Percentiles rank a stretch among this genome's conserved stretches.
phyloP scores from a whole-genome alignment of 2,888 invertebrate genomes.

The Ormia ochracea region DNA sequence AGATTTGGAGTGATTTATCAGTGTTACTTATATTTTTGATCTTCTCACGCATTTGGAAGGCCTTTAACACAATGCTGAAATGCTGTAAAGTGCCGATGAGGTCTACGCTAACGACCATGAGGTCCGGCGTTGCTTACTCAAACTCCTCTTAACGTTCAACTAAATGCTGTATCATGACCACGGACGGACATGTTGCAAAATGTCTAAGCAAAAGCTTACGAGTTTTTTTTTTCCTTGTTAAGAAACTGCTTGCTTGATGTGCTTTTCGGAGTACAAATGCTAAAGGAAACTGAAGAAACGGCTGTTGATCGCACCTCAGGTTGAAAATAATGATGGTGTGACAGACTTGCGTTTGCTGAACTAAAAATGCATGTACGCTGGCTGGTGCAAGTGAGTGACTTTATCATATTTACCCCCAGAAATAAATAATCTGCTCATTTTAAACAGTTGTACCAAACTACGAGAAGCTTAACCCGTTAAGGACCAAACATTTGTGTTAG shows the following conservation, averaged over 20 bases:
- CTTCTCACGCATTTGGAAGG: constrained; percentile 70
- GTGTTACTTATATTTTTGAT: constrained; percentile 72
- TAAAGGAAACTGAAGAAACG: neutral
- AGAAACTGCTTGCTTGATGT: neutral
- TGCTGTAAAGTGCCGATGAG: constrained; percentile 21
- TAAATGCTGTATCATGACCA: constrained; percentile 13
- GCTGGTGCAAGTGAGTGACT: constrained; percentile 42
- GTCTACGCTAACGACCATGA: constrained; percentile 56
- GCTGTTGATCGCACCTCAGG: constrained; percentile 22
- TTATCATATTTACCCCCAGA: constrained; percentile 56
- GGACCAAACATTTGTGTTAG: no score
- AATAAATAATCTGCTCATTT: constrained; percentile 48
- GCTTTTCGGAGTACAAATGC: neutral
- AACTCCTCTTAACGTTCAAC: constrained; percentile 30
- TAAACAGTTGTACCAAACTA: constrained; percentile 9
- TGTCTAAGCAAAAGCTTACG: constrained; percentile 20
- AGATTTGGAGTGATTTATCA: constrained; percentile 75
- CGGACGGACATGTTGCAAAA: constrained; percentile 32
- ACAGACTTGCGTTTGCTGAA: constrained; percentile 53
- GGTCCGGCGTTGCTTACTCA: constrained; percentile 34
- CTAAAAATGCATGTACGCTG: constrained; percentile 5
- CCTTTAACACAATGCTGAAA: constrained; percentile 36
- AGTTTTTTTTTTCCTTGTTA: neutral
- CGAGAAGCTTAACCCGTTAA: constrained; percentile 14
- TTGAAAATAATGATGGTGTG: constrained; percentile 50